These are phyloP conservation scores for Rhadina sibilatrix DNA, from an alignment of 2,113 vertebrate genomes.

Conservation along the genomic window DNA sequence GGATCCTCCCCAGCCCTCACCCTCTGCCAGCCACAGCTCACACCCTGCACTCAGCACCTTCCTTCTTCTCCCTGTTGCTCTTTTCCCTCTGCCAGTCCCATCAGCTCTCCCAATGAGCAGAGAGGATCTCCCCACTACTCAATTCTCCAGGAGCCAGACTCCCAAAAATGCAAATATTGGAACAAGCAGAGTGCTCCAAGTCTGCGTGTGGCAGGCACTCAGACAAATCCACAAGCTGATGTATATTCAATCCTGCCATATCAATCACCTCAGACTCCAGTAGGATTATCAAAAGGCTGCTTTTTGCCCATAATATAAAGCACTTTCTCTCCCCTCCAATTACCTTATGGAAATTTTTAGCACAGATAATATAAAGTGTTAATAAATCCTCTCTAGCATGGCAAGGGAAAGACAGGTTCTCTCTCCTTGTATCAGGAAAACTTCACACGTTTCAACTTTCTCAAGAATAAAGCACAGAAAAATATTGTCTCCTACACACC, in stretches of 20 bases:
- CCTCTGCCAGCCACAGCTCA: not conserved
- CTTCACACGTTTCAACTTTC: not conserved
- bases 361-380: not conserved
- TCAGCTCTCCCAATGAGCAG: not conserved
- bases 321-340: not conserved
- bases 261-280: not conserved
- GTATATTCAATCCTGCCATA: not conserved
- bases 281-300: not conserved
- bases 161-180: not conserved
- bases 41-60: not conserved
- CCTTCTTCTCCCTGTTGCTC: not conserved
- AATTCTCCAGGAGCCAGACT: not conserved
- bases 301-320: not conserved
- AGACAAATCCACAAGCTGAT: not conserved
- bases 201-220: not conserved
- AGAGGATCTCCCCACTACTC: not conserved
- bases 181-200: not conserved
- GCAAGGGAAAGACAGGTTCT: not conserved
- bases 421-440: not conserved
- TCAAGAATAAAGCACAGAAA: not conserved
- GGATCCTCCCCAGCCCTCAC: not conserved
- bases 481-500: not conserved
- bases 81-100: not conserved
- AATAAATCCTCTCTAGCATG: constrained; percentile 3
- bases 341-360: constrained; percentile 39